These are phyloP conservation scores for Pegoplata infirma DNA, from an alignment of 2,888 invertebrate species.

Conservation along the genomic window DNA sequence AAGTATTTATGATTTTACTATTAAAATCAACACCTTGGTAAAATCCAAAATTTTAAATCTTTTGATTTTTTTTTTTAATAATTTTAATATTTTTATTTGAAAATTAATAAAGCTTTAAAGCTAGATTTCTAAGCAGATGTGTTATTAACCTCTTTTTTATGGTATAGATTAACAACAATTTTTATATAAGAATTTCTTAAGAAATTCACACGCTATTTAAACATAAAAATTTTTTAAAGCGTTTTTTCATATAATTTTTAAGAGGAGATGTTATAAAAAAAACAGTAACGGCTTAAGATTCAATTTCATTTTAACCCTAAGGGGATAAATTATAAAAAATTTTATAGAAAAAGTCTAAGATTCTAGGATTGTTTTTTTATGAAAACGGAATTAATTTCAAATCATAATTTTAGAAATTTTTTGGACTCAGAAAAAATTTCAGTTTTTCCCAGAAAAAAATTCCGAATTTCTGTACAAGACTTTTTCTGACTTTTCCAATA, in stretches of 20 bases:
- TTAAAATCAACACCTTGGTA: no score
- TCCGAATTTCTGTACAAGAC: no score
- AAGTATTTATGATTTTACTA: neutral
- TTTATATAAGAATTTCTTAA: conserved; percentile 20
- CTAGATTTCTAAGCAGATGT: neutral
- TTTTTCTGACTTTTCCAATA: no score
- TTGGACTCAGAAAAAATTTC: no score
- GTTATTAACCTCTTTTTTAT: conserved; percentile 38
- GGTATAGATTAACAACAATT: conserved; percentile 38
- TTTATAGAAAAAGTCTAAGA: no score
- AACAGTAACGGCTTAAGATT: conserved; percentile 41
- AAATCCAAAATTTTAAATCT: no score
- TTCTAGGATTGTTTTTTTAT: no score
- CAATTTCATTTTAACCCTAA: conserved; percentile 54
- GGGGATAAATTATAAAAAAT: neutral
- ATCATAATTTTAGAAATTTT: no score
- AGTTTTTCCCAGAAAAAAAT: no score
- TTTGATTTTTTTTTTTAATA: no score
- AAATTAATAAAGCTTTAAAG: conserved; percentile 9
- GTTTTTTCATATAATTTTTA: no score
- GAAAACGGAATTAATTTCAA: no score
- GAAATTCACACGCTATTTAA: conserved; percentile 58
- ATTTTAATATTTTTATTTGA: neutral
- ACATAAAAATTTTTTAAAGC: conserved; percentile 10
- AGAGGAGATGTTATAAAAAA: neutral